phyloP scores from a whole-genome alignment of 1,140 invertebrate genomes.

The Heliconius hermathena region DNA sequence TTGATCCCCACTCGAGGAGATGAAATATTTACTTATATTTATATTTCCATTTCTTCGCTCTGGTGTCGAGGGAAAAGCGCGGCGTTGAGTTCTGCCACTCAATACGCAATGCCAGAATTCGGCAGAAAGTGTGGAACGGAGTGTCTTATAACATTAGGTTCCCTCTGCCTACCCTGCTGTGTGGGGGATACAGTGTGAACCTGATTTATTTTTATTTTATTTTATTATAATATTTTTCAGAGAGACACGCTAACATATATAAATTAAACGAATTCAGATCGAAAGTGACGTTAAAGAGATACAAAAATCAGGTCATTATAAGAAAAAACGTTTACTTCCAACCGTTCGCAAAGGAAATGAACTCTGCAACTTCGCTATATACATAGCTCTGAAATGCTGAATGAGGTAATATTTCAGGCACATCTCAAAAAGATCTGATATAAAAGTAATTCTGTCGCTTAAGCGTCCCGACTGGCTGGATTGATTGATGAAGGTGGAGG shows the following conservation, averaged over 20 bases:
- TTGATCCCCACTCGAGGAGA: too few species aligned
- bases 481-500: constrained; percentile 63
- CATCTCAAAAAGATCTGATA: constrained; percentile 68
- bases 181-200: too few species aligned
- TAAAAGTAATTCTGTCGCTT: constrained; percentile 70
- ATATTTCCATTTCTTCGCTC: too few species aligned
- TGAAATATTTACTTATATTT: too few species aligned
- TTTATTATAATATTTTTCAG: background rate
- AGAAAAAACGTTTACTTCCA: background rate
- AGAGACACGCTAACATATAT: background rate
- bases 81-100: too few species aligned
- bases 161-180: too few species aligned
- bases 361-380: constrained; percentile 28
- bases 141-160: too few species aligned
- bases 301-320: background rate
- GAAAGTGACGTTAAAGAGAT: background rate
- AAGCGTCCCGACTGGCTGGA: constrained; percentile 64
- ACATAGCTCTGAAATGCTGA: constrained; percentile 29
- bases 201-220: too few species aligned
- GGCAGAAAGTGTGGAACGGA: too few species aligned
- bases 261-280: constrained; percentile 1
- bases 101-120: too few species aligned
- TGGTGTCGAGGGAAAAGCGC: too few species aligned
- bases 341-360: constrained; percentile 15
- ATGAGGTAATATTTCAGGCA: constrained; percentile 61